These are phyloP conservation scores for Microctonus brassicae DNA, from an alignment of 2,888 invertebrate genomes.

Conservation along the genomic window DNA sequence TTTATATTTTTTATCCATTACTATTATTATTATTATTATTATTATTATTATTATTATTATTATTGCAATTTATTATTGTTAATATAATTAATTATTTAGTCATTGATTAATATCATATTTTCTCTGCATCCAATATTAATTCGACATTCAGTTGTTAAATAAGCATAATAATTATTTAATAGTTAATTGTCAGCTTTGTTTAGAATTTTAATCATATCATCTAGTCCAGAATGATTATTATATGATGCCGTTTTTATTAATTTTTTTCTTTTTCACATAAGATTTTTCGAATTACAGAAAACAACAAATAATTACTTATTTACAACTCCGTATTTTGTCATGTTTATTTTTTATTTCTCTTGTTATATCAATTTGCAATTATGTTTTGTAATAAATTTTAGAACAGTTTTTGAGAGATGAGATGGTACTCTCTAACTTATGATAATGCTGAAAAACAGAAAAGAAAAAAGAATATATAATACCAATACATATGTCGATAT, in stretches of 20 bases:
- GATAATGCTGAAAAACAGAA: neutral
- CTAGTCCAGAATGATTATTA: constrained; percentile 31
- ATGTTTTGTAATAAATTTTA: neutral
- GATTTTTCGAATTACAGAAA: neutral
- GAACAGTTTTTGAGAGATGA: neutral
- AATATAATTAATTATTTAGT: neutral
- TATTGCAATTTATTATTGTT: constrained; percentile 35
- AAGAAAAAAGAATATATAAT: no score
- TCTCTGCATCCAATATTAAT: neutral
- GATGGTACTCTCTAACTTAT: neutral
- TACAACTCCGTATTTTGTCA: neutral
- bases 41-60: no score
- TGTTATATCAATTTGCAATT: neutral
- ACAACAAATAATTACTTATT: neutral
- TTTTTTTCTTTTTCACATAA: neutral
- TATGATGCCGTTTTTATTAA: no score
- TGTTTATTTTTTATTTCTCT: no score
- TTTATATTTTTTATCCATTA: constrained; percentile 36
- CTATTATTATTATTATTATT: constrained; percentile 30
- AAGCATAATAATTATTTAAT: constrained; percentile 21
- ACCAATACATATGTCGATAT: neutral
- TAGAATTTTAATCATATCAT: constrained; percentile 29
- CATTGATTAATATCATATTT: neutral
- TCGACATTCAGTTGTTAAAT: neutral
- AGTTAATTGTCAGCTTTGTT: constrained; percentile 40